Evolutionary conservation across 2,888 invertebrate species (phyloP).

Genomic region (Rhyacophila evoluta): DNA sequence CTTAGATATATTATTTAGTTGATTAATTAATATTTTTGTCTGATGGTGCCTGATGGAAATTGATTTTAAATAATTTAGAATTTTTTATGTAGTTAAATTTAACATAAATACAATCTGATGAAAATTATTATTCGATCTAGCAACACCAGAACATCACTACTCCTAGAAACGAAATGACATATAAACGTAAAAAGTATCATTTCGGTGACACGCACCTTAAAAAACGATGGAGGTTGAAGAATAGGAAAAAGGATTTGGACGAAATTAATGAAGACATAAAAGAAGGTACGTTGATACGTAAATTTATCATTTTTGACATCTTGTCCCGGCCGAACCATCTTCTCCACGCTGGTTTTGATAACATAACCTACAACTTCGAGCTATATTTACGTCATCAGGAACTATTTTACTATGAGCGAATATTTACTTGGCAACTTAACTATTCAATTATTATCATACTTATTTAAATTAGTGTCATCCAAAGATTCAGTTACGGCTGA

Average conservation of each 20-base stretch:
- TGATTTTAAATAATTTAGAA: too few species aligned
- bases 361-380: slow-evolving; percentile 29
- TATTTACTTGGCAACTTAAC: too few species aligned
- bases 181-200: slow-evolving; percentile 84
- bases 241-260: slow-evolving; percentile 84
- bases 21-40: too few species aligned
- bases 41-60: too few species aligned
- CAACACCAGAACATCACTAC: too few species aligned
- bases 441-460: background rate
- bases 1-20: too few species aligned
- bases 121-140: too few species aligned
- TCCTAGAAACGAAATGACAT: slow-evolving; percentile 68
- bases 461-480: background rate
- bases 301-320: slow-evolving; percentile 16
- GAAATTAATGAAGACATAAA: slow-evolving; percentile 73
- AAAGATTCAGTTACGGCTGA: too few species aligned
- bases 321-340: background rate
- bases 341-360: slow-evolving; percentile 28
- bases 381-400: background rate
- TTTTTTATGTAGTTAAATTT: too few species aligned
- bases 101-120: too few species aligned
- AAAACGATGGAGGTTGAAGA: slow-evolving; percentile 81
- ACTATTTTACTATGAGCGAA: too few species aligned
- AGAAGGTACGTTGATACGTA: slow-evolving; percentile 60
- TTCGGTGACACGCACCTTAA: slow-evolving; percentile 83